Percentiles rank a stretch among this genome's conserved stretches.
Evolutionary conservation across 2,113 vertebrate genomes (phyloP).

Genomic region (Colinus virginianus): DNA sequence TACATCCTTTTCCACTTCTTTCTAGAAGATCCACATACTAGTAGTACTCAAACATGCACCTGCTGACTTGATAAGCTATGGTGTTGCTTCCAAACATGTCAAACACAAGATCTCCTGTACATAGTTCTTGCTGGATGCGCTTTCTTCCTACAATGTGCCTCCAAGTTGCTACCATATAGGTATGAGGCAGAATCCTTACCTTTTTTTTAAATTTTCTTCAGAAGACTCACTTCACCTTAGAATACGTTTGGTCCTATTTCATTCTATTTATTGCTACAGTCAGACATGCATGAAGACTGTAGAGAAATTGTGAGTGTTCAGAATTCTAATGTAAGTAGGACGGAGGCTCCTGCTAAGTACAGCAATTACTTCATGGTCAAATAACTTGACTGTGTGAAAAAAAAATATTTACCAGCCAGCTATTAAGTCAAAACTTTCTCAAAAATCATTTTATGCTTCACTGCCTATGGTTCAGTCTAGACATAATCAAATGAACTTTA

Average conservation of each 20-base stretch:
- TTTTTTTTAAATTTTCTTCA: not conserved
- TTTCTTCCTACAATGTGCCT: not conserved
- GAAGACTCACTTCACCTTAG: not conserved
- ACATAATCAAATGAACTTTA: slow-evolving; percentile 43
- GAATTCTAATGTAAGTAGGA: not conserved
- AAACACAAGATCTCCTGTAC: not conserved
- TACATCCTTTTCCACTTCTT: not conserved
- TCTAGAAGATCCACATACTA: not conserved
- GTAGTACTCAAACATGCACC: not conserved
- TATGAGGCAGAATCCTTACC: not conserved
- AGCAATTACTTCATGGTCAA: slow-evolving; percentile 8
- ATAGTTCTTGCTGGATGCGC: not conserved
- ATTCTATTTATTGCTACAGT: not conserved
- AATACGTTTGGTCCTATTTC: not conserved
- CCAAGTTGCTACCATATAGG: not conserved
- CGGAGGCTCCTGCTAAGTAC: not conserved
- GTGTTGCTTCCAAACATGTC: not conserved
- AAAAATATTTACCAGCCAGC: slow-evolving; percentile 39
- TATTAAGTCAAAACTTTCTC: slow-evolving; percentile 46
- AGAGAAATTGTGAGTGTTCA: not conserved
- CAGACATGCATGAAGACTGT: not conserved
- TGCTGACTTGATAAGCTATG: not conserved
- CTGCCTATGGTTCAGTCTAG: slow-evolving; percentile 11
- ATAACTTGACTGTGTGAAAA: not conserved
- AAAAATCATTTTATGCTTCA: slow-evolving; percentile 55